Conservation (phyloP, 2,797 vertebrate species). For the Rhincodon typus region DNA sequence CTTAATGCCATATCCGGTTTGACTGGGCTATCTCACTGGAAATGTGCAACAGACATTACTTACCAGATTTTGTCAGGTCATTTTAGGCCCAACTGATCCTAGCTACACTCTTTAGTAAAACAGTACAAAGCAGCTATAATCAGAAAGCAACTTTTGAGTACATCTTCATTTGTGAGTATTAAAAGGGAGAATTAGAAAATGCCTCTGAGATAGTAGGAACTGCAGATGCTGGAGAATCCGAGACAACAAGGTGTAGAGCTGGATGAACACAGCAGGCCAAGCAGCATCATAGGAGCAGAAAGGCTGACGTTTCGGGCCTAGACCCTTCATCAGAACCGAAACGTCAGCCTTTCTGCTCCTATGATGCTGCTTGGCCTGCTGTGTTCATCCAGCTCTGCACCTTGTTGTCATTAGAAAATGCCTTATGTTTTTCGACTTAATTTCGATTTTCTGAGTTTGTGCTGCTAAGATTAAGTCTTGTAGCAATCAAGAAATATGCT, state of each 20-base stretch:
- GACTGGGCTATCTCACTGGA: neutral
- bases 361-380: too few species aligned
- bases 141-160: neutral
- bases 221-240: too few species aligned
- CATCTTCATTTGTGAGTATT: neutral
- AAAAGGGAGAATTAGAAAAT: neutral
- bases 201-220: too few species aligned
- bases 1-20: neutral
- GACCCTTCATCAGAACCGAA: too few species aligned
- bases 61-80: neutral
- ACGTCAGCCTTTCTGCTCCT: too few species aligned
- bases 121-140: neutral
- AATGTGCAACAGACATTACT: neutral
- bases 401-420: neutral
- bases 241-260: too few species aligned
- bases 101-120: neutral
- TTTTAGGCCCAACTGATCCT: neutral
- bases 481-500: neutral
- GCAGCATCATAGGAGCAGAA: too few species aligned
- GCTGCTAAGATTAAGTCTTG: neutral
- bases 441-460: neutral
- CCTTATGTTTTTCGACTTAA: neutral
- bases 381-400: too few species aligned
- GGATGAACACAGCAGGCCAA: too few species aligned
- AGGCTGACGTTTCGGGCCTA: too few species aligned